These are phyloP conservation scores for Calonectris borealis DNA, from an alignment of 2,113 vertebrate species.

Conservation along the genomic window DNA sequence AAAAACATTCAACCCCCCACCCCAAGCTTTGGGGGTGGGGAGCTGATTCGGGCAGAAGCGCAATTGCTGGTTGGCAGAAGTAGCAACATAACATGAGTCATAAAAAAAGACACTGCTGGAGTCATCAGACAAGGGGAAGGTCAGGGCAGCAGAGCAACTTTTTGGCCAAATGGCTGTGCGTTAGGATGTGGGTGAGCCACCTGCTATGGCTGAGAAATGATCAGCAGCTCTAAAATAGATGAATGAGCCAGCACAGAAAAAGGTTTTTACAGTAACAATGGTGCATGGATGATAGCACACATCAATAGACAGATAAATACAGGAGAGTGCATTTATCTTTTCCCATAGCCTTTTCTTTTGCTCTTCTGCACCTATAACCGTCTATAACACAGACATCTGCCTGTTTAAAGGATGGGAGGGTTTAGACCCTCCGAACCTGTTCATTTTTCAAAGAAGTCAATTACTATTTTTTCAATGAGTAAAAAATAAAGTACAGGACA, in stretches of 20 bases:
- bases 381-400: neutral
- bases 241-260: neutral
- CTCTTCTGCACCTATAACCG: neutral
- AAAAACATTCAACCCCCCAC: neutral
- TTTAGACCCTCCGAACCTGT: neutral
- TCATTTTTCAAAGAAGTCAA: neutral
- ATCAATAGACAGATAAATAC: neutral
- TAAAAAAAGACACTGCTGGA: neutral
- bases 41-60: neutral
- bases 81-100: fast-evolving
- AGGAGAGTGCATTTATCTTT: neutral
- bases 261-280: fast-evolving
- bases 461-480: neutral
- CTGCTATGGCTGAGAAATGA: neutral
- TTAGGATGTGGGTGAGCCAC: neutral
- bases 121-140: neutral
- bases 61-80: neutral
- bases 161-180: neutral
- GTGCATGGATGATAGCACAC: neutral
- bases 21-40: neutral
- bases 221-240: neutral
- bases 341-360: neutral
- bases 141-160: neutral
- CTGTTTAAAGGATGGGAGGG: neutral
- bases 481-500: neutral